A percentile compares a stretch with the other conserved stretches of the same genome.
These are phyloP conservation scores for Ricordea florida DNA, from an alignment of 92 coral and sea anemone genomes.

Conservation along the genomic window DNA sequence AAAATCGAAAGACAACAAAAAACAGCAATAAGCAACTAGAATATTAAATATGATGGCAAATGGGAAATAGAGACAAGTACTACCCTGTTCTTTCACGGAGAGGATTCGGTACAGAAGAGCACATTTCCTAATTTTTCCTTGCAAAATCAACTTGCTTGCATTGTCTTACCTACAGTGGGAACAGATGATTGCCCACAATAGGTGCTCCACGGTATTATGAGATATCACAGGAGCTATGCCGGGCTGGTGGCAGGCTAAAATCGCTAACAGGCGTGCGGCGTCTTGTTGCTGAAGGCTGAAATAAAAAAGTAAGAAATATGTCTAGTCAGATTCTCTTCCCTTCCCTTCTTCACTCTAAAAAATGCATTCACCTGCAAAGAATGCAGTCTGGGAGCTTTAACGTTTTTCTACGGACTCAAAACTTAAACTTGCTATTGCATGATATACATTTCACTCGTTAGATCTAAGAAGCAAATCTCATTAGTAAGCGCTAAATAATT, in stretches of 20 bases:
- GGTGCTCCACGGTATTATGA: slow-evolving; percentile 72
- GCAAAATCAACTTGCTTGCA: background rate
- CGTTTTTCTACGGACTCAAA: too few species aligned
- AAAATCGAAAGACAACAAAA: too few species aligned
- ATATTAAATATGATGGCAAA: too few species aligned
- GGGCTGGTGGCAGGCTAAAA: slow-evolving; percentile 46
- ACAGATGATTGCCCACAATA: slow-evolving; percentile 80
- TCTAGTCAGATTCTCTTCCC: background rate
- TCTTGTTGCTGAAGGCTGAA: slow-evolving; percentile 67
- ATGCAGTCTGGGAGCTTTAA: too few species aligned
- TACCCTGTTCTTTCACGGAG: background rate
- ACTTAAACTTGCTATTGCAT: too few species aligned
- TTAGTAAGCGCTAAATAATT: too few species aligned
- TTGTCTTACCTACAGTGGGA: slow-evolving; percentile 79
- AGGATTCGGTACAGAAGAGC: background rate
- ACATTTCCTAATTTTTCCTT: too few species aligned
- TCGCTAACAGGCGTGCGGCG: slow-evolving; percentile 67
- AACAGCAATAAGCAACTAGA: too few species aligned
- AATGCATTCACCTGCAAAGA: background rate
- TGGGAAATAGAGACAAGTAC: background rate
- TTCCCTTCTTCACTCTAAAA: background rate
- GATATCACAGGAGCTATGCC: slow-evolving; percentile 57
- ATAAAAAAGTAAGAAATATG: background rate
- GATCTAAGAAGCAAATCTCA: too few species aligned
- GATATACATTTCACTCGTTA: too few species aligned